Base-by-base conservation (phyloP, 2,888 invertebrate genomes). In the Campoplex nolae region DNA sequence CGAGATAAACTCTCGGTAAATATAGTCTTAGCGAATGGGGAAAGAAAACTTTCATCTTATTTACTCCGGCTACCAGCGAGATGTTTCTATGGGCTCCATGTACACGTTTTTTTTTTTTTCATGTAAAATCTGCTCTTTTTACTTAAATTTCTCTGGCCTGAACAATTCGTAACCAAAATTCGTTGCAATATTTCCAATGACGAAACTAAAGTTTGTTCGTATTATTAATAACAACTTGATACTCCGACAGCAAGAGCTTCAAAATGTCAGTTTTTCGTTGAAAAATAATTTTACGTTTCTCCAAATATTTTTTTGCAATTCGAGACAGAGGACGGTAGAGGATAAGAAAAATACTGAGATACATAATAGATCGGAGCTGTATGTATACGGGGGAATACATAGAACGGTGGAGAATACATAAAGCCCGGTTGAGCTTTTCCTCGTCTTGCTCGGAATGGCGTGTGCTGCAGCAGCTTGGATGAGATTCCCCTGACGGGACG, bases 401-500 rank as follows among this genome's bases (percentile, higher is more conserved):
- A 58, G 28, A 9, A 67, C n/a, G 11, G 45, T 83, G 75, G 54
- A 79, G 58, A 74, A 70, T 86, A 84, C 68, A 78, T 70, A 82
- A 84, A 84, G 78, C 77, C 58, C 68, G 70, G 42, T 2, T 62
- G 68, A 73, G 73, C 51, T 77, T 83, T 35, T 54, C 51, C 79
- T 45, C 79, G 51, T 67, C 77, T 51, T 23, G 23, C 23, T 76
- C 23, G 51, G 23, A 62, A 86, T 83, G 56, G 71, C 80, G 51
- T 48, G 73, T 73, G n/a, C 73, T 82, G 86, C 77, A 87, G 23
- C 23, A 23, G 81, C 81, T 82, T 62, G 86, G 75, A 84, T 82
- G 84, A 84, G 86, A 70, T 74, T 62, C 65, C 74, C 62, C 75
- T 81, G 84, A 74, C 78, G 84, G 84, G 84, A 87, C 83, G 86